These are phyloP conservation scores for Diglossa cyanea DNA, from an alignment of 2,797 vertebrate genomes.

Conservation along the genomic window DNA sequence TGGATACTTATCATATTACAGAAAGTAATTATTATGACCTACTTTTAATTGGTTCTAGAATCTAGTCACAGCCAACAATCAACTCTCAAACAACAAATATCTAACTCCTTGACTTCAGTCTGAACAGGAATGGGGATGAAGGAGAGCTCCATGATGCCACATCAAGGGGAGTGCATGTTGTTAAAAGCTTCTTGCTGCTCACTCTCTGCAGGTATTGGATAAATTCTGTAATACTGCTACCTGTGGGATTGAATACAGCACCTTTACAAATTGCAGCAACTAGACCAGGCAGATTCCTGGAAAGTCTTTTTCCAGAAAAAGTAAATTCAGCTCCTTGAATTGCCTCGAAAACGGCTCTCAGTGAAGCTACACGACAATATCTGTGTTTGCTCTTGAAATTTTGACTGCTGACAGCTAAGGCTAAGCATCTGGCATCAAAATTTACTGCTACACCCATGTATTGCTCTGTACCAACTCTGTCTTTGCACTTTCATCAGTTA, in stretches of 20 bases:
- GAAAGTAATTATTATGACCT: background rate
- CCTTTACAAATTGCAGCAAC: background rate
- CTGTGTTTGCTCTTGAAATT: background rate
- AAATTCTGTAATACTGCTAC: background rate
- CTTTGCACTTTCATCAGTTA: background rate
- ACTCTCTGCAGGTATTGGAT: background rate
- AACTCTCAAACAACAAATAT: background rate
- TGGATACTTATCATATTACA: background rate
- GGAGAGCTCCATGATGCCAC: background rate
- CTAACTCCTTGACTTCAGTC: background rate
- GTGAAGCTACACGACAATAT: background rate
- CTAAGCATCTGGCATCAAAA: background rate
- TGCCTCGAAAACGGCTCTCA: background rate
- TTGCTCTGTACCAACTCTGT: background rate
- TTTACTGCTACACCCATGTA: background rate
- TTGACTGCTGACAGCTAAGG: background rate
- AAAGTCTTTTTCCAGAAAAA: background rate
- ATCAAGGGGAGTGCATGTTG: background rate
- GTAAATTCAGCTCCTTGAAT: background rate
- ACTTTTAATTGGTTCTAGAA: background rate
- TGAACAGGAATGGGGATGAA: background rate
- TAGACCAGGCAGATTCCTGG: background rate
- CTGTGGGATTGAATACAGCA: background rate
- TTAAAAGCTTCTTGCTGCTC: background rate
- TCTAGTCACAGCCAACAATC: background rate